These are phyloP conservation scores for Caenorhabditis plicata DNA, from an alignment of 2,888 invertebrate genomes.

Conservation along the genomic window DNA sequence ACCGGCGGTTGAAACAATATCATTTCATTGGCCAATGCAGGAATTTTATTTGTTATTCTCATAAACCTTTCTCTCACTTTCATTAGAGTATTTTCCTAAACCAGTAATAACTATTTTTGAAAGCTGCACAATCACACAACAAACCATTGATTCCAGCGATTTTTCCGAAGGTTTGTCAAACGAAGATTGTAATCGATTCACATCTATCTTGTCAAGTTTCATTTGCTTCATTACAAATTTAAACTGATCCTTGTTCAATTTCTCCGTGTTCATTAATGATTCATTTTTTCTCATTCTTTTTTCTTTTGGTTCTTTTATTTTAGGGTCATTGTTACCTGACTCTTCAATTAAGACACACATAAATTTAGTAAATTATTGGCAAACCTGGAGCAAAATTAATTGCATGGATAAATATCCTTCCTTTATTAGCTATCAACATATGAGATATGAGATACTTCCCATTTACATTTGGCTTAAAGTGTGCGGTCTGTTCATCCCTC, in stretches of 20 bases:
- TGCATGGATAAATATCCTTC: conserved; percentile 43
- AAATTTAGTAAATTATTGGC: conserved; percentile 9
- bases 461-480: background rate
- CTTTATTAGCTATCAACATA: conserved; percentile 34
- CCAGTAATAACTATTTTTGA: too few species aligned
- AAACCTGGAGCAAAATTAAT: conserved; percentile 32
- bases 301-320: too few species aligned
- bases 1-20: background rate
- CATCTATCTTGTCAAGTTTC: conserved; percentile 6
- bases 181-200: conserved; percentile 3
- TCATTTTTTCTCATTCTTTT: too few species aligned
- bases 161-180: too few species aligned
- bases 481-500: background rate
- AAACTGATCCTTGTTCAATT: conserved; percentile 8
- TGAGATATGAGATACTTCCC: conserved; percentile 49
- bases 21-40: conserved; percentile 7
- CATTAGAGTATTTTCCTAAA: too few species aligned
- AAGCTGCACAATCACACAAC: too few species aligned
- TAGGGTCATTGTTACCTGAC: too few species aligned
- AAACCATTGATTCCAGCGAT: too few species aligned
- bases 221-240: conserved; percentile 12
- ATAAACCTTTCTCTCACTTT: background rate
- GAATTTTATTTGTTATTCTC: conserved; percentile 14
- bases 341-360: too few species aligned
- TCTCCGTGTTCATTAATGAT: too few species aligned